Percentiles rank a stretch among this genome's conserved stretches.
Evolutionary conservation across 2,888 invertebrate species (phyloP).

Genomic region (Mythimna ferrago): DNA sequence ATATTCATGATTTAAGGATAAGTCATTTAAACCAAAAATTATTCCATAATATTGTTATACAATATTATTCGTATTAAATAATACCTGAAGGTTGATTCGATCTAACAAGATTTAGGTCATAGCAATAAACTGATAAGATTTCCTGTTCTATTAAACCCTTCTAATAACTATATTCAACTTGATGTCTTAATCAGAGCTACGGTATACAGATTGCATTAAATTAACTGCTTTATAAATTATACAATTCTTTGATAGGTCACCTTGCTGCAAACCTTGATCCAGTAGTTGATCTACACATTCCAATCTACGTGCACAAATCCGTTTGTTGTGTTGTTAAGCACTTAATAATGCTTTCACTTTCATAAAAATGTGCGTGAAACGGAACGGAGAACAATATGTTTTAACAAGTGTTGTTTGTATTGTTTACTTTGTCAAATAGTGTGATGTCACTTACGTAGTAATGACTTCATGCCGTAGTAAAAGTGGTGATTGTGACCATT

Average conservation of each 20-base stretch:
- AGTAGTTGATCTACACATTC: slow-evolving; percentile 60
- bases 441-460: slow-evolving; percentile 23
- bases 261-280: slow-evolving; percentile 61
- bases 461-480: slow-evolving; percentile 6
- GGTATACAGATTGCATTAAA: slow-evolving; percentile 10
- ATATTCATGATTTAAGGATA: slow-evolving; percentile 2
- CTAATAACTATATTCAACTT: slow-evolving; percentile 28
- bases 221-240: slow-evolving; percentile 28
- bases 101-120: slow-evolving; percentile 42
- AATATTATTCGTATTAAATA: slow-evolving; percentile 2
- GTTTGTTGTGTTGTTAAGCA: slow-evolving; percentile 54
- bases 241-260: slow-evolving; percentile 49
- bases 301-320: slow-evolving; percentile 56
- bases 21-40: neutral
- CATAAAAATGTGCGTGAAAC: slow-evolving; percentile 57
- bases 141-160: slow-evolving; percentile 33
- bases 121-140: slow-evolving; percentile 29
- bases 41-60: slow-evolving; percentile 15
- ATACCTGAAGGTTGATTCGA: slow-evolving; percentile 7
- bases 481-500: neutral
- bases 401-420: slow-evolving; percentile 39
- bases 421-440: slow-evolving; percentile 17
- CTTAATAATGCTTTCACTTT: slow-evolving; percentile 65
- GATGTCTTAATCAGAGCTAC: slow-evolving; percentile 25
- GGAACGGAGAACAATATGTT: slow-evolving; percentile 60